Conservation (phyloP, 1,140 invertebrate species). For the Ceratina japonica region DNA sequence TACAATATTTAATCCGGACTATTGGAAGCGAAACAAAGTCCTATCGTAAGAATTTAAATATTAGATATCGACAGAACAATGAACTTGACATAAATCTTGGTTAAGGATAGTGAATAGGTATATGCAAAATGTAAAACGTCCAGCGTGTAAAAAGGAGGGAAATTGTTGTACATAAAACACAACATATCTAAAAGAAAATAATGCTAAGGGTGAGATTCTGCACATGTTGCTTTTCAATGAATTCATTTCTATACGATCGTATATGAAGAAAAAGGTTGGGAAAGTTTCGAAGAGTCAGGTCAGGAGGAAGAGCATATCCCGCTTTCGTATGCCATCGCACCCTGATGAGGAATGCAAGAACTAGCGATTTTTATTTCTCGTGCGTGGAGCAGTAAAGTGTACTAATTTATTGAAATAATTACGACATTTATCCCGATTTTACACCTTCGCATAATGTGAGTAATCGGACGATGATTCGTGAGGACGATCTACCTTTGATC, state of each 20-base stretch:
- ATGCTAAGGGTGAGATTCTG: neutral
- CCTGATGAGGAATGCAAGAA: slow-evolving; percentile 75
- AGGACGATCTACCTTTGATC: neutral
- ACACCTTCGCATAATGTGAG: slow-evolving; percentile 70
- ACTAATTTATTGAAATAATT: slow-evolving; percentile 77
- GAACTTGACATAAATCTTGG: slow-evolving; percentile 28
- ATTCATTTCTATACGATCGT: neutral
- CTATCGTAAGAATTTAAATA: neutral
- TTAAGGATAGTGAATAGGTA: neutral
- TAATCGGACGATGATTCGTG: slow-evolving; percentile 50
- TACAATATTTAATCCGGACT: neutral
- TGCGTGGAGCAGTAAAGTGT: slow-evolving; percentile 74
- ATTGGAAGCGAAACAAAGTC: neutral
- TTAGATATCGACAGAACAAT: neutral
- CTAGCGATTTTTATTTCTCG: slow-evolving; percentile 75
- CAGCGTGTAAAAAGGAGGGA: slow-evolving; percentile 63
- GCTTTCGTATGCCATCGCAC: slow-evolving; percentile 60
- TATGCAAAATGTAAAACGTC: slow-evolving; percentile 4
- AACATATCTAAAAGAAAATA: neutral
- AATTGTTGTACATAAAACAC: neutral
- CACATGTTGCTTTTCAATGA: slow-evolving; percentile 12
- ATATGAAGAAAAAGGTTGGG: slow-evolving; percentile 35
- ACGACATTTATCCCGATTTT: slow-evolving; percentile 64
- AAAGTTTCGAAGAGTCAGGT: slow-evolving; percentile 35
- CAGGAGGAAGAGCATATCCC: slow-evolving; percentile 51